Evolutionary conservation across 1,140 invertebrate species (phyloP).

Genomic region (Diorhabda carinulata): DNA sequence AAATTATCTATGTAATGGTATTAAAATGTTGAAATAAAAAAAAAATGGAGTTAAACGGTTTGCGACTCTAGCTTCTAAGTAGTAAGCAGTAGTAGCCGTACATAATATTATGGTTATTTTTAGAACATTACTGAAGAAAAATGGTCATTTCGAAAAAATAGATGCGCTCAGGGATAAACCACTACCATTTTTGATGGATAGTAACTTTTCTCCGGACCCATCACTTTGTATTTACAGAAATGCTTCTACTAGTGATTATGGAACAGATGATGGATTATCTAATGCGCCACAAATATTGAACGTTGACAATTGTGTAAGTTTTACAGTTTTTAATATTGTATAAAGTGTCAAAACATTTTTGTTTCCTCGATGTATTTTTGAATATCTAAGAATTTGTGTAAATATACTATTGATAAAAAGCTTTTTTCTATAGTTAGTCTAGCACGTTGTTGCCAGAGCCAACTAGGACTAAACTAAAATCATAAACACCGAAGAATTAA

Average conservation of each 20-base stretch:
- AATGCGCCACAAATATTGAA: not conserved
- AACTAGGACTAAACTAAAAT: not conserved
- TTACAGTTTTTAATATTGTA: not conserved
- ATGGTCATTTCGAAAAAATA: conserved; percentile 9
- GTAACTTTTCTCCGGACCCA: not conserved
- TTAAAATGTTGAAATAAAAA: too few species aligned
- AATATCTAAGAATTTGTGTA: not conserved
- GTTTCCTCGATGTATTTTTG: not conserved
- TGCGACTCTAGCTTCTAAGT: not conserved
- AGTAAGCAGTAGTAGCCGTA: too few species aligned
- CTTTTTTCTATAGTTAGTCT: not conserved
- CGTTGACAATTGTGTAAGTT: not conserved
- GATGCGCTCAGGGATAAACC: conserved; percentile 5
- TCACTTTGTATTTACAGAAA: not conserved
- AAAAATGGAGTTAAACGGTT: not conserved
- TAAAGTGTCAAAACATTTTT: not conserved
- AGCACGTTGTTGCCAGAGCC: not conserved
- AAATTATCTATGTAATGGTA: too few species aligned
- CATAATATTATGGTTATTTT: too few species aligned
- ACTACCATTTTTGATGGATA: conserved; percentile 10
- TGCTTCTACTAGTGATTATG: conserved; percentile 10
- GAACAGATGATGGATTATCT: conserved; percentile 6
- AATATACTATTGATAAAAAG: not conserved
- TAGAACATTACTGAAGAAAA: conserved; percentile 16
- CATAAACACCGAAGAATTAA: too few species aligned